phyloP scores from a whole-genome alignment of 1,140 invertebrate species.

The Aporrectodea caliginosa region DNA sequence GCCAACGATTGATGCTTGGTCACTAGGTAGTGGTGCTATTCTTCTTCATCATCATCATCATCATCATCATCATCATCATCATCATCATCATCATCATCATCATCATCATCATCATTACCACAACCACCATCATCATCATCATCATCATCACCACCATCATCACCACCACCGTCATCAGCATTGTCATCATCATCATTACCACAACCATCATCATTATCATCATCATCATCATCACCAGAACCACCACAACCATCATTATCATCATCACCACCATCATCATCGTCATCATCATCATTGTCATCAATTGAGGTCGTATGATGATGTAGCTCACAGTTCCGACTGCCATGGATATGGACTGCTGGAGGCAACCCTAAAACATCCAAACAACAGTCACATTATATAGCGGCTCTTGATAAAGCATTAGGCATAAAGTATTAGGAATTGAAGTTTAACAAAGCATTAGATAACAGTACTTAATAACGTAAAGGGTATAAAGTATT shows the following conservation, averaged over 20 bases:
- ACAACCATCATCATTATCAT: too few relatives aligned
- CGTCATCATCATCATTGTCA: conserved; percentile 13
- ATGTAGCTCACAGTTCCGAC: conserved; percentile 61
- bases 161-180: conserved; percentile 22
- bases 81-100: conserved; percentile 47
- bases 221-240: conserved; percentile 40
- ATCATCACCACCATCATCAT: conserved; percentile 31
- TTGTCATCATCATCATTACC: too few relatives aligned
- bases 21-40: too few relatives aligned
- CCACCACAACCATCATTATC: conserved; percentile 56
- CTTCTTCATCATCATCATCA: too few relatives aligned
- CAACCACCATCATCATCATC: conserved; percentile 18
- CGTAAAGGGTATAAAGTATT: too few relatives aligned
- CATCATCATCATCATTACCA: conserved; percentile 52
- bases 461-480: too few relatives aligned
- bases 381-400: too few relatives aligned
- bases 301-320: not conserved
- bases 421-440: too few relatives aligned
- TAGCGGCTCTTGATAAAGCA: too few relatives aligned
- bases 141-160: conserved; percentile 44
- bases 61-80: conserved; percentile 42
- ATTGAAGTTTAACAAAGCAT: too few relatives aligned
- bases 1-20: too few relatives aligned
- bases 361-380: conserved; percentile 50
- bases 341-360: conserved; percentile 55